Percentiles rank a stretch among this genome's conserved stretches.
Conservation (phyloP, 2,888 invertebrate species). For the Melitaea athalia region DNA sequence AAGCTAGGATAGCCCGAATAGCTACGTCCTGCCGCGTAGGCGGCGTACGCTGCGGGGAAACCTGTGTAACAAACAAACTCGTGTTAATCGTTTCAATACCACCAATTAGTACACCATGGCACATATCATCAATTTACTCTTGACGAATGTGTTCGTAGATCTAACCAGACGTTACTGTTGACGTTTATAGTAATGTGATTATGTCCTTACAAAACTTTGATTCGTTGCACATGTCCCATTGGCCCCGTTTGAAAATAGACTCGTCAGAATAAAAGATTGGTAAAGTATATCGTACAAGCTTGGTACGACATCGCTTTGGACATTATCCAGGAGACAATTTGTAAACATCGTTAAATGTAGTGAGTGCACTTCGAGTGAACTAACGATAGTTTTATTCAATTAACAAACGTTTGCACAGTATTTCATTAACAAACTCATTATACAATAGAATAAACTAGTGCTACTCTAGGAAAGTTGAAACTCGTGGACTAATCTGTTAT, state of each 20-base stretch:
- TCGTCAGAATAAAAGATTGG: slow-evolving; percentile 68
- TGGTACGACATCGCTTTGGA: slow-evolving; percentile 72
- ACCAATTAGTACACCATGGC: slow-evolving; percentile 21
- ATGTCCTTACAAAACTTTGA: slow-evolving; percentile 55
- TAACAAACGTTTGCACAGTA: slow-evolving; percentile 45
- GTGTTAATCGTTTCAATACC: slow-evolving; percentile 46
- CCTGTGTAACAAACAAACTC: slow-evolving; percentile 84
- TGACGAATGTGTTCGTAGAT: slow-evolving; percentile 26
- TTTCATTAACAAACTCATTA: slow-evolving; percentile 47
- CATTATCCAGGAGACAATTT: slow-evolving; percentile 72
- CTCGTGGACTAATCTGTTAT: slow-evolving; percentile 38
- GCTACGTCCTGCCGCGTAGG: slow-evolving; percentile 97
- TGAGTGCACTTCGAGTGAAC: slow-evolving; percentile 62
- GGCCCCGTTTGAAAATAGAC: slow-evolving; percentile 72
- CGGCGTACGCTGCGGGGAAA: slow-evolving; percentile 97
- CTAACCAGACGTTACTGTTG: slow-evolving; percentile 39
- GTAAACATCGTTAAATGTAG: slow-evolving; percentile 74
- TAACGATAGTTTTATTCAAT: slow-evolving; percentile 56
- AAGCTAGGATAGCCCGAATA: slow-evolving; percentile 99
- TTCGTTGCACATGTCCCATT: slow-evolving; percentile 61
- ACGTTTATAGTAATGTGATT: slow-evolving; percentile 52
- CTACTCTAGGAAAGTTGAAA: slow-evolving; percentile 50
- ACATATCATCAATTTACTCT: slow-evolving; percentile 44
- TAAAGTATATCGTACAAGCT: slow-evolving; percentile 60
- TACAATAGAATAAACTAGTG: slow-evolving; percentile 53